These are phyloP conservation scores for Ectemnius lituratus DNA, from an alignment of 2,888 invertebrate species.

Conservation along the genomic window DNA sequence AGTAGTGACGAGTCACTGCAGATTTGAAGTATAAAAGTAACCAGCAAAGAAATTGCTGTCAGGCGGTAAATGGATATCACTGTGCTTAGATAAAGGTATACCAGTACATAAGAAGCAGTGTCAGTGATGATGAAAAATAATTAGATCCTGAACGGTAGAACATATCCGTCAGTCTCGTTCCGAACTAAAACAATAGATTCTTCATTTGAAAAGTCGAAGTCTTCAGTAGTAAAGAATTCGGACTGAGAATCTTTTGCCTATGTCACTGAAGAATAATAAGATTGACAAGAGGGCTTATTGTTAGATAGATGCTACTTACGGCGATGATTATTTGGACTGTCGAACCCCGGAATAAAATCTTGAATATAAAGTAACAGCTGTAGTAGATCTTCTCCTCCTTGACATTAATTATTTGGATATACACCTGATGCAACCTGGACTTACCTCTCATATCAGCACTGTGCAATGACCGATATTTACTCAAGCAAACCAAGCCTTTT, in stretches of 20 bases:
- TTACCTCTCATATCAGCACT: constrained; percentile 94
- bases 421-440: constrained; percentile 93
- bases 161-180: background rate
- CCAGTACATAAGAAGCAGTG: constrained; percentile 25
- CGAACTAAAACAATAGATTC: background rate
- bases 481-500: constrained; percentile 93
- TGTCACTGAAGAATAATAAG: background rate
- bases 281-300: background rate
- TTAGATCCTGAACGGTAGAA: background rate
- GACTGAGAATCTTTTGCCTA: background rate
- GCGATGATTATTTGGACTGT: background rate
- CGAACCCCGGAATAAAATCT: background rate
- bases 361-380: background rate
- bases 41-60: constrained; percentile 34
- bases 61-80: constrained; percentile 33
- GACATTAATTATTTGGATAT: too few relatives aligned
- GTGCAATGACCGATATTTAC: constrained; percentile 93
- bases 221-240: background rate
- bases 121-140: constrained; percentile 2
- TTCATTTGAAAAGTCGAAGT: background rate
- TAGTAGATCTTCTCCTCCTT: background rate
- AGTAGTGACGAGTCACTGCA: constrained; percentile 51
- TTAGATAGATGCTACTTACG: background rate
- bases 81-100: constrained; percentile 49
- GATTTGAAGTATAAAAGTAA: constrained; percentile 50